Base-by-base conservation (phyloP, 2,113 vertebrate genomes). In the Hyaena hyaena region DNA sequence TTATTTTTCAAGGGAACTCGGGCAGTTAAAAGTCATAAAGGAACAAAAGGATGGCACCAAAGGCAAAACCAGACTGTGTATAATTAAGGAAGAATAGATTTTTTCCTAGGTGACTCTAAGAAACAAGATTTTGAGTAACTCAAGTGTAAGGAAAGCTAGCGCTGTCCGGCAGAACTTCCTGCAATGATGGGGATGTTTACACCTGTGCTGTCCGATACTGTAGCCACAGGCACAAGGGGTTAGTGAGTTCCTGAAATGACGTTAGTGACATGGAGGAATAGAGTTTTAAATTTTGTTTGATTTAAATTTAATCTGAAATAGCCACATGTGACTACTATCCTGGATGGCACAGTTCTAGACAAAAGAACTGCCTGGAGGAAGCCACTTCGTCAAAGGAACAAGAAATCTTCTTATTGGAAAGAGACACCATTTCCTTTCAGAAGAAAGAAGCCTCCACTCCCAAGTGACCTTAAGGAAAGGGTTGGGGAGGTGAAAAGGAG, bases 241-340 rank as follows among this genome's bases (percentile, higher is more conserved):
- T 82, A 43, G 5, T 74, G 80, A 90, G 24, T 21, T 24, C 76
- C 76, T 76, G 43, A 69, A 63, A 74, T 15, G 14, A 12, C 23
- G 66, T 61, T 58, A 55, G 65, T 80, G 65, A 58, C 21, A 69
- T 10, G 12, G n/a, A 88, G 23, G 53, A 91, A 66, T 68, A 35
- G 50, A 81, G 24, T 77, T 92, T 95, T 58, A 33, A 71, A 48
- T 35, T 74, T 43, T 89, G 33, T 66, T 95, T 66, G 50, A 94
- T 83, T 94, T 95, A 96, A 93, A 94, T 95, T 71, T 93, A 87
- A 90, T 73, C 24, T 53, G 66, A 96, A 96, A 88, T 53, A 93
- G 84, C 66, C 33, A 45, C 28, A 87, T 24, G 9, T 24, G 24
- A 21, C 35, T 82, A 48, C 48, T 50, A 19, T 80, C 69, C 45